Percentiles rank a stretch among this genome's conserved stretches.
Evolutionary conservation across 2,113 vertebrate species (phyloP).

Genomic region (Equus przewalskii): DNA sequence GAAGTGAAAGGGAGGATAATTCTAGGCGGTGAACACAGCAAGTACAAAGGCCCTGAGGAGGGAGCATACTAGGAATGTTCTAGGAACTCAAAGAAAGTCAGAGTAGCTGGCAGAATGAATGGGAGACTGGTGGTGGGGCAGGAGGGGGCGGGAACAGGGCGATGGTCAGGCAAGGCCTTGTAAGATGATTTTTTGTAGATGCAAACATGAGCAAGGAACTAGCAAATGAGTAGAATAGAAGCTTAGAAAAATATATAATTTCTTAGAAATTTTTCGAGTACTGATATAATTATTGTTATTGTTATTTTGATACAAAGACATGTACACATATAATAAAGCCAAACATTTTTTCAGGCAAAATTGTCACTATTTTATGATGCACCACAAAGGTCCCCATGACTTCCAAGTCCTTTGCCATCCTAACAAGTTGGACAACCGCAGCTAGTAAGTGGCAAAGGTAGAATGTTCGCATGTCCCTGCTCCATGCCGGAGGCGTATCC

Average conservation of each 20-base stretch:
- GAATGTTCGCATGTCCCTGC: not conserved
- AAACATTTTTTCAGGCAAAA: not conserved
- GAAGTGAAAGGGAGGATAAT: not conserved
- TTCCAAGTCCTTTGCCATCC: not conserved
- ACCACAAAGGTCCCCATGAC: not conserved
- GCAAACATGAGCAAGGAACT: not conserved
- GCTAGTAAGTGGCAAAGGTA: not conserved
- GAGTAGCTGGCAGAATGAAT: not conserved
- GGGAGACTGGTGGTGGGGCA: not conserved
- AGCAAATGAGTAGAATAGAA: not conserved
- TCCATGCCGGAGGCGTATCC: not conserved
- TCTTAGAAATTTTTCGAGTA: not conserved
- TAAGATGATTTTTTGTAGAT: not conserved
- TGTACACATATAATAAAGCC: not conserved
- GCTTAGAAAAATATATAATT: not conserved
- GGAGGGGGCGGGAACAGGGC: not conserved
- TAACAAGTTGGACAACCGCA: not conserved
- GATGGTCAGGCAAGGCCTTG: not conserved
- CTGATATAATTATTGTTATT: not conserved
- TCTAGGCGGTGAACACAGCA: not conserved
- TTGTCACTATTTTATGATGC: not conserved
- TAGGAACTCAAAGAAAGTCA: not conserved
- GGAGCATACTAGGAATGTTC: not conserved
- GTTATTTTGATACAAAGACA: not conserved
- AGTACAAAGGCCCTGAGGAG: not conserved